Evolutionary conservation across 2,888 invertebrate genomes (phyloP).

Genomic region (Diloba caeruleocephala): DNA sequence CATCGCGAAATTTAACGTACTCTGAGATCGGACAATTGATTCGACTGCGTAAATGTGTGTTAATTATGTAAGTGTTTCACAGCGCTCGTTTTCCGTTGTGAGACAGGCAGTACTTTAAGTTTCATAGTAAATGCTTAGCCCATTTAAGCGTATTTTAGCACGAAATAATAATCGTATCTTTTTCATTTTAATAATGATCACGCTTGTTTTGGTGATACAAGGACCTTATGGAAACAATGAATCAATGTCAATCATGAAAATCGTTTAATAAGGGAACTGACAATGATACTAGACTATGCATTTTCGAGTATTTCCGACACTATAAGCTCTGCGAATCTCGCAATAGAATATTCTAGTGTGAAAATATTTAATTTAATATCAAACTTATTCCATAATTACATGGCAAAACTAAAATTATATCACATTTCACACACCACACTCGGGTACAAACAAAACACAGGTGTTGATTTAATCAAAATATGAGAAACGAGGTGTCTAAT

Average conservation of each 20-base stretch:
- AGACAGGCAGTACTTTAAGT: slow-evolving; percentile 1
- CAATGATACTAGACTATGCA: too few relatives aligned
- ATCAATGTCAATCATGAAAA: too few relatives aligned
- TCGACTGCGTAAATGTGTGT: slow-evolving; percentile 33
- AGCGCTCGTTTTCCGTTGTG: slow-evolving; percentile 2
- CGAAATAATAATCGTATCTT: too few relatives aligned
- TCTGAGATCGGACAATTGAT: slow-evolving; percentile 47
- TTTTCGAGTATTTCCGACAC: neutral
- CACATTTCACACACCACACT: slow-evolving; percentile 49
- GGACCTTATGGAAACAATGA: too few relatives aligned
- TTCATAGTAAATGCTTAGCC: neutral
- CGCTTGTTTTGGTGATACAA: too few relatives aligned
- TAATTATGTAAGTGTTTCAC: slow-evolving; percentile 5
- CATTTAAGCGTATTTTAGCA: too few relatives aligned
- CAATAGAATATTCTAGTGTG: neutral
- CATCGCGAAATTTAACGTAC: neutral
- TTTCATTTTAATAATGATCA: too few relatives aligned
- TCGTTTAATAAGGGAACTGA: too few relatives aligned
- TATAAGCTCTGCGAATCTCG: neutral
- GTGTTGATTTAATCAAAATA: slow-evolving; percentile 20
- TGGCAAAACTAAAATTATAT: slow-evolving; percentile 51
- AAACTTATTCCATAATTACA: slow-evolving; percentile 37
- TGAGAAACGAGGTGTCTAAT: too few relatives aligned
- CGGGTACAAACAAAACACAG: slow-evolving; percentile 12
- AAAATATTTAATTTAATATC: slow-evolving; percentile 3